These are phyloP conservation scores for Lota lota DNA, from an alignment of 2,113 vertebrate genomes.

Conservation along the genomic window DNA sequence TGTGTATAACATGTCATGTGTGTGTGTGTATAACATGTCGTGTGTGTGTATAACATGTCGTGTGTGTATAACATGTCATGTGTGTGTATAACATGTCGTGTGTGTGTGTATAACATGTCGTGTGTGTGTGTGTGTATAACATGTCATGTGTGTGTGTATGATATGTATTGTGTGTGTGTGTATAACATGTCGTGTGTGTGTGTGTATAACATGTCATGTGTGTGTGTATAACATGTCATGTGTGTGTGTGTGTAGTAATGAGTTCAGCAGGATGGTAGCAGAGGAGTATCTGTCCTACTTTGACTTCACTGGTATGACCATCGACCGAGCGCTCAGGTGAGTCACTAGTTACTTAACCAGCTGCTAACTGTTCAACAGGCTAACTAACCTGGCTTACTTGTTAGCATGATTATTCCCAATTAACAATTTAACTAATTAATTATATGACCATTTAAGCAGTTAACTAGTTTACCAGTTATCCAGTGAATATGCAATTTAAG, in stretches of 20 bases:
- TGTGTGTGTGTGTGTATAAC: background rate
- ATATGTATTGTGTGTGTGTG: conserved; percentile 6
- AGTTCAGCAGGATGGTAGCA: conserved; percentile 93
- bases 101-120: background rate
- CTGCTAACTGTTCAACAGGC: too few species aligned
- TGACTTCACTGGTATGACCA: conserved; percentile 83
- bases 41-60: too few species aligned
- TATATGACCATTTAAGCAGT: too few species aligned
- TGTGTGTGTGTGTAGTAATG: conserved; percentile 78
- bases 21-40: too few species aligned
- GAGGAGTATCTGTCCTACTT: conserved; percentile 93
- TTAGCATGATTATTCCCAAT: too few species aligned
- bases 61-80: conserved; percentile 13
- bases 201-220: background rate
- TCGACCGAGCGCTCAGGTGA: conserved; percentile 95
- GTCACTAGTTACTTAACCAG: background rate
- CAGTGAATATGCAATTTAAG: too few species aligned
- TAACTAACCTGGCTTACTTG: too few species aligned
- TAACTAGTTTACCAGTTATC: too few species aligned
- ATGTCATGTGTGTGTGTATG: conserved; percentile 2
- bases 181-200: background rate
- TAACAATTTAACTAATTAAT: too few species aligned
- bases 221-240: conserved; percentile 19
- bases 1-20: too few species aligned
- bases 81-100: conserved; percentile 51